A percentile compares a stretch with the other conserved stretches of the same genome.
Conservation (phyloP, 2,888 invertebrate genomes). For the Saturnia pavonia region DNA sequence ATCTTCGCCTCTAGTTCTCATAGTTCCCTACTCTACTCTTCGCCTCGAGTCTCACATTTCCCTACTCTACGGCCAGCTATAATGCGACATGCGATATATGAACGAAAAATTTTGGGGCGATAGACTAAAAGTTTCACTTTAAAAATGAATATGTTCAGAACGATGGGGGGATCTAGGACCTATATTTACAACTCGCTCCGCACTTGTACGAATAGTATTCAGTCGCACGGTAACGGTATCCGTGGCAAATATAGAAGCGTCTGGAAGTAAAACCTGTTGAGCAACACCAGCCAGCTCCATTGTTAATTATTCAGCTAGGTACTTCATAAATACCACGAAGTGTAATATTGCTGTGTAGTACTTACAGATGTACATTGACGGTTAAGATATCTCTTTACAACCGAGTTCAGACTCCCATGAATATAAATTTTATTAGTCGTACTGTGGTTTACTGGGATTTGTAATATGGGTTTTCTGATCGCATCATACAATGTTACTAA, state of each 20-base stretch:
- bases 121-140: too few relatives aligned
- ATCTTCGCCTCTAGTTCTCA: too few relatives aligned
- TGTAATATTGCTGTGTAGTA: background rate
- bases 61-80: too few relatives aligned
- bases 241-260: background rate
- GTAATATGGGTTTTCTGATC: background rate
- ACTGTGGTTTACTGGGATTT: background rate
- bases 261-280: constrained; percentile 11
- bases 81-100: too few relatives aligned
- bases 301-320: constrained; percentile 8
- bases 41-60: too few relatives aligned
- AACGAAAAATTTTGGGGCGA: too few relatives aligned
- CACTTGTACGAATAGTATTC: constrained; percentile 2
- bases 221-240: constrained; percentile 18
- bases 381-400: background rate
- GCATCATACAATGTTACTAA: too few relatives aligned
- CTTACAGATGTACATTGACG: background rate
- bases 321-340: constrained; percentile 8
- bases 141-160: background rate
- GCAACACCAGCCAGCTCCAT: constrained; percentile 12
- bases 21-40: too few relatives aligned
- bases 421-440: background rate
- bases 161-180: background rate
- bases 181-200: background rate
- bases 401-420: background rate